A percentile compares a stretch with the other conserved stretches of the same genome.
phyloP scores from a whole-genome alignment of 2,113 vertebrate genomes.

The Morone saxatilis region DNA sequence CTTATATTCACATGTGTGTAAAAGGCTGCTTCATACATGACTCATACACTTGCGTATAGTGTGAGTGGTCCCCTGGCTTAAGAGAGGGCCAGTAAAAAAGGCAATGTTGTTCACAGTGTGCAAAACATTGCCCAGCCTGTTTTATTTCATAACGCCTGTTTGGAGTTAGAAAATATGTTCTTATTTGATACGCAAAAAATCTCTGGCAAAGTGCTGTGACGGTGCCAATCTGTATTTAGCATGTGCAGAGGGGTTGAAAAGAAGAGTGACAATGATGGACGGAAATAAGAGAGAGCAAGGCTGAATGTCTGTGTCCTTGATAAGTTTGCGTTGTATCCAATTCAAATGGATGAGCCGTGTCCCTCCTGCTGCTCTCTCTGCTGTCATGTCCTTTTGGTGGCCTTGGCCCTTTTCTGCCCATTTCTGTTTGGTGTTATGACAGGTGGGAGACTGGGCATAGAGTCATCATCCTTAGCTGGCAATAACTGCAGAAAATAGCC shows the following conservation, averaged over 20 bases:
- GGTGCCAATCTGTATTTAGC: neutral
- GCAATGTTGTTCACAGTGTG: slow-evolving; percentile 12
- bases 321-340: slow-evolving; percentile 33
- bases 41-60: slow-evolving; percentile 62
- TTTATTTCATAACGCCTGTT: slow-evolving; percentile 6
- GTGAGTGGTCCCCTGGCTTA: slow-evolving; percentile 58
- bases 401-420: slow-evolving; percentile 23
- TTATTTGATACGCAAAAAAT: neutral
- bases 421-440: slow-evolving; percentile 32
- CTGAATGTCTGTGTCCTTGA: slow-evolving; percentile 33
- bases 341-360: slow-evolving; percentile 25
- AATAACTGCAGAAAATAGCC: slow-evolving; percentile 5
- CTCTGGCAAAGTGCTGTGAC: neutral
- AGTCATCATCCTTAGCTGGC: slow-evolving; percentile 17
- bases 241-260: neutral
- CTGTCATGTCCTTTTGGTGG: slow-evolving; percentile 40
- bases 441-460: slow-evolving; percentile 14
- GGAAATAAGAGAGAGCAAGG: neutral
- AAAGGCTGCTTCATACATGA: slow-evolving; percentile 61
- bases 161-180: neutral
- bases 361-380: slow-evolving; percentile 31
- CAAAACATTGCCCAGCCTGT: neutral
- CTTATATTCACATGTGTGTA: slow-evolving; percentile 64
- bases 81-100: slow-evolving; percentile 30
- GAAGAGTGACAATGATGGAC: neutral